Conservation (phyloP, 1,140 invertebrate genomes). For the Aphelenchoides fujianensis region DNA sequence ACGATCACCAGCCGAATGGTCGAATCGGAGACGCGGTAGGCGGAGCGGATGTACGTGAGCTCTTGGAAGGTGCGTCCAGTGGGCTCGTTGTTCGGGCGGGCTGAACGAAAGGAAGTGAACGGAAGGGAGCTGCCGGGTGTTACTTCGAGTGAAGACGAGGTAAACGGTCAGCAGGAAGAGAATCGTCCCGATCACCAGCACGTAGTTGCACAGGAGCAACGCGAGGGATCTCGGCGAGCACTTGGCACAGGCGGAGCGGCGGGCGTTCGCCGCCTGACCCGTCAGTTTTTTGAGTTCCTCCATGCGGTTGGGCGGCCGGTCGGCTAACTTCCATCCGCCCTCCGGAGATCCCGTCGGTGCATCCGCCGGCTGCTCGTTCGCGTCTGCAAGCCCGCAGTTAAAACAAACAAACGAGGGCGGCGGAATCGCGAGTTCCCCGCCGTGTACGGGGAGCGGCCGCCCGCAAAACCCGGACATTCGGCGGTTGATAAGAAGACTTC, state of each 20-base stretch:
- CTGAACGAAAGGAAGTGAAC: neutral
- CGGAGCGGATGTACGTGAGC: slow-evolving; percentile 23
- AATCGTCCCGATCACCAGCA: neutral
- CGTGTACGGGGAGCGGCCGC: too few relatives aligned
- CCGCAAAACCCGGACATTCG: too few relatives aligned
- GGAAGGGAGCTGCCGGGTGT: too few relatives aligned
- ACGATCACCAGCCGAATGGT: slow-evolving; percentile 21
- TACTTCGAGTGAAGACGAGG: neutral
- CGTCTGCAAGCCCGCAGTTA: too few relatives aligned
- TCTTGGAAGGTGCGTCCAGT: slow-evolving; percentile 13
- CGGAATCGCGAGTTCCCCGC: too few relatives aligned
- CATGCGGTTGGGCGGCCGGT: neutral
- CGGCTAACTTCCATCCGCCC: neutral
- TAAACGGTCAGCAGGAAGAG: neutral
- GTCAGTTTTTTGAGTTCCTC: neutral
- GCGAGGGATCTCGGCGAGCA: slow-evolving; percentile 1
- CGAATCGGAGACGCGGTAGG: slow-evolving; percentile 7
- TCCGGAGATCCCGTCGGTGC: too few relatives aligned
- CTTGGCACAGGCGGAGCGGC: neutral
- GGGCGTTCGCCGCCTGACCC: neutral
- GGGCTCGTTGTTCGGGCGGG: neutral
- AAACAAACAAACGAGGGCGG: too few relatives aligned
- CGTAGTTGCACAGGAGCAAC: neutral
- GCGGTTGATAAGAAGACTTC: too few relatives aligned
- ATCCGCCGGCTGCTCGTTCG: too few relatives aligned